phyloP scores from a whole-genome alignment of 2,888 invertebrate genomes.

The Perizoma affinitatum region DNA sequence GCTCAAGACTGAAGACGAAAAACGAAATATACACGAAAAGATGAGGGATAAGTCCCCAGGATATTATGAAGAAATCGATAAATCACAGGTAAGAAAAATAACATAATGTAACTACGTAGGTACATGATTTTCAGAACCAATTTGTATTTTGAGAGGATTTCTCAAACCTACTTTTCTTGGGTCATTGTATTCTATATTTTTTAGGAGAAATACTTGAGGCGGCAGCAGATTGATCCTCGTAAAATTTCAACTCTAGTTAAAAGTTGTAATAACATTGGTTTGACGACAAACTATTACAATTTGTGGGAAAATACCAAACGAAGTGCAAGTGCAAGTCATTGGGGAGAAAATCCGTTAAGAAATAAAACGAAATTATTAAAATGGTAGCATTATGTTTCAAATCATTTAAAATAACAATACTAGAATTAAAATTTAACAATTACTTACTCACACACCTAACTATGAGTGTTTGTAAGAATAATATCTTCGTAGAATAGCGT shows the following conservation, averaged over 20 bases:
- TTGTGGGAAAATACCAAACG: slow-evolving; percentile 7
- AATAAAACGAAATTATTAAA: slow-evolving; percentile 1
- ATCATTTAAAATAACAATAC: background rate
- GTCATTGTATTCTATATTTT: slow-evolving; percentile 28
- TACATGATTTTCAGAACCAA: too few relatives aligned
- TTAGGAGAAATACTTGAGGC: slow-evolving; percentile 42
- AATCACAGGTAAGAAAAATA: slow-evolving; percentile 48
- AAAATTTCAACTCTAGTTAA: slow-evolving; percentile 1
- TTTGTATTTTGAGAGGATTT: too few relatives aligned
- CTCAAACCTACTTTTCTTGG: background rate
- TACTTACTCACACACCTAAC: background rate
- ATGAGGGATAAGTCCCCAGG: slow-evolving; percentile 38
- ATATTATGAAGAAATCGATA: slow-evolving; percentile 35
- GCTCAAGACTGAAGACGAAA: slow-evolving; percentile 25
- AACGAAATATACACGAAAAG: slow-evolving; percentile 30
- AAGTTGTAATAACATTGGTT: slow-evolving; percentile 13
- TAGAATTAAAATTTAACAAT: too few relatives aligned
- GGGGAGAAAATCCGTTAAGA: background rate
- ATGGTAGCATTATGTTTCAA: background rate
- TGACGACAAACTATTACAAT: slow-evolving; percentile 12
- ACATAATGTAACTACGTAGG: background rate
- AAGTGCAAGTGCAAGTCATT: slow-evolving; percentile 6
- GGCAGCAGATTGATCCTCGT: slow-evolving; percentile 6
- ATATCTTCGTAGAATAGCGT: background rate
- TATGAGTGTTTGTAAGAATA: background rate